Base-by-base conservation (phyloP, 2,888 invertebrate species). In the Coenonympha glycerion region DNA sequence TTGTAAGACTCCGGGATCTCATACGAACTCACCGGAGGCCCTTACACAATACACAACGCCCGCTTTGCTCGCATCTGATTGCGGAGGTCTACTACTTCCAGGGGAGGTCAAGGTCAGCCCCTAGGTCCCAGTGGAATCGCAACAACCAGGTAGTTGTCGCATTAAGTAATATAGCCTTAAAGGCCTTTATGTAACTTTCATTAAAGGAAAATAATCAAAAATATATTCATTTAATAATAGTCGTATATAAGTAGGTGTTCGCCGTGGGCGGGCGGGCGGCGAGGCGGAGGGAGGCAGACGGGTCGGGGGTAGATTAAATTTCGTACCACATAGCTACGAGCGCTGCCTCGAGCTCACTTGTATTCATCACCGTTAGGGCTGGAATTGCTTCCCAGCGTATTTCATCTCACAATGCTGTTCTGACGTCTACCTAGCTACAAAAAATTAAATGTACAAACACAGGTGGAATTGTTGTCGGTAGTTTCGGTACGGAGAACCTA, bases 291-390 rank as follows among this genome's bases (percentile, higher is more conserved):
- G 80, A 57, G 81, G 80, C 64, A 82, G 84, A 82, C 82, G 66
- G 81, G 84, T 81, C 82, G 66, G 81, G 78, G 82, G 80, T 73
- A 84, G 84, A 85, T 85, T 85, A 81, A 81, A 85, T 86, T 84
- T 83, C 78, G 79, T 77, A 74, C 76, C 72, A 68, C 73, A 73
- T 72, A 68, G 68, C 76, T 69, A 66, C 56, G n/a, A n/a, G n/a
- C n/a, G 68, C 66, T 68, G 77, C 74, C 73, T 73, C 73, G 62
- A 73, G 75, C 75, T 71, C 67, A 71, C 73, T 71, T 70, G 73
- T 83, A 78, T 82, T 84, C 80, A 83, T 82, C 82, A 80, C 67
- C 61, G 74, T 73, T 75, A 78, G 75, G 73, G 71, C 62, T 79
- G 78, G 74, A 76, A 77, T 79, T 76, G 74, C 78, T 76, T 79